Percentiles rank a stretch among this genome's conserved stretches.
These are phyloP conservation scores for Dipodomys ordii DNA, from an alignment of 2,113 vertebrate genomes.

Conservation along the genomic window DNA sequence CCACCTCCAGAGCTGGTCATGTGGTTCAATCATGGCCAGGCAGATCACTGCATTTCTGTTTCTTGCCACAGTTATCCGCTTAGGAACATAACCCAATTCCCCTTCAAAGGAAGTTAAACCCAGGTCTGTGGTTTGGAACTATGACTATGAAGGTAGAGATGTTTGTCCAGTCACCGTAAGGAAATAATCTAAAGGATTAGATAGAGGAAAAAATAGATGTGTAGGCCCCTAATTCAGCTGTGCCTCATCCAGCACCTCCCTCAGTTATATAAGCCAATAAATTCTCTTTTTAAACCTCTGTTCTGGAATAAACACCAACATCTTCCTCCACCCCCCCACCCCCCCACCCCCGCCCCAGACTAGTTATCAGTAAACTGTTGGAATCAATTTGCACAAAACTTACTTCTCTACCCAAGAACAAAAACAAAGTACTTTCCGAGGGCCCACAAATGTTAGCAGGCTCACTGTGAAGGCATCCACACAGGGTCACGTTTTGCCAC, in stretches of 20 bases:
- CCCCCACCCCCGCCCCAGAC: not conserved
- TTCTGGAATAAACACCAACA: slow-evolving; percentile 6
- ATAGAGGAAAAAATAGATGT: not conserved
- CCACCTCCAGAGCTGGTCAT: not conserved
- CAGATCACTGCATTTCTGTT: not conserved
- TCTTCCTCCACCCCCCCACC: not conserved
- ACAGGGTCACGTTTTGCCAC: not conserved
- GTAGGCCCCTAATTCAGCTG: not conserved
- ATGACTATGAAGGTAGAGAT: not conserved
- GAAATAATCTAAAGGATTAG: not conserved
- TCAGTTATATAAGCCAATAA: not conserved
- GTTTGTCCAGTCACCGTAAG: not conserved
- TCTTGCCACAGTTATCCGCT: too few species aligned
- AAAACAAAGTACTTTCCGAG: not conserved
- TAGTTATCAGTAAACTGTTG: not conserved
- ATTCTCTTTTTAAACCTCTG: not conserved
- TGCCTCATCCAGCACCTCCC: not conserved
- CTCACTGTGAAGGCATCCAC: not conserved
- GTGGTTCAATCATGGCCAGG: too few species aligned
- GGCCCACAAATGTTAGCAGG: not conserved
- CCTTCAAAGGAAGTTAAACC: not conserved
- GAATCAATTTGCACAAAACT: not conserved
- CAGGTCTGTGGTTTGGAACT: not conserved
- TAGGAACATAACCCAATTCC: not conserved
- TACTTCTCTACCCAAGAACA: not conserved